Percentiles rank a stretch among this genome's conserved stretches.
These are phyloP conservation scores for Trichogramma evanescens DNA, from an alignment of 2,888 invertebrate genomes.

Conservation along the genomic window DNA sequence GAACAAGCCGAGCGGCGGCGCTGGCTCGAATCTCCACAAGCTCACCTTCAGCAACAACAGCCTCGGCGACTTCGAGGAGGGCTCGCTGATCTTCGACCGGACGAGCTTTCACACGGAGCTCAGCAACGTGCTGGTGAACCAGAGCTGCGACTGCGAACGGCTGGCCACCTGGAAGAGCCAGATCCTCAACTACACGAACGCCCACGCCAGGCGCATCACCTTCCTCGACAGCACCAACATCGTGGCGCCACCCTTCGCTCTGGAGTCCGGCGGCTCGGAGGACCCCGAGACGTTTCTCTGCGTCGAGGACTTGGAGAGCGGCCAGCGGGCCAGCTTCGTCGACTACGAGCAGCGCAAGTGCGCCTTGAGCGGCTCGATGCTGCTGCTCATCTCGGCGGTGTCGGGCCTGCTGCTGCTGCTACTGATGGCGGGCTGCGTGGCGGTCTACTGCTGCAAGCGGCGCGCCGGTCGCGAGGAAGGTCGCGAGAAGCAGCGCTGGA, in stretches of 20 bases:
- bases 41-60: conserved; percentile 61
- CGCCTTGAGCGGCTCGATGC: conserved; percentile 34
- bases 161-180: conserved; percentile 40
- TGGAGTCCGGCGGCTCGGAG: conserved; percentile 33
- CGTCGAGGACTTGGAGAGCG: conserved; percentile 24
- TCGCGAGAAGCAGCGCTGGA: conserved; percentile 39
- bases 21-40: conserved; percentile 47
- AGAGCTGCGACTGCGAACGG: conserved; percentile 56
- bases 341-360: conserved; percentile 38
- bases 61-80: conserved; percentile 52
- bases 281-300: conserved; percentile 39
- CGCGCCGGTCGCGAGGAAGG: conserved; percentile 43
- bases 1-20: conserved; percentile 42
- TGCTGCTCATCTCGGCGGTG: conserved; percentile 32
- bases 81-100: conserved; percentile 56
- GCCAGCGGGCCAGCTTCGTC: conserved; percentile 29
- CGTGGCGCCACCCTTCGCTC: conserved; percentile 22
- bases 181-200: conserved; percentile 40
- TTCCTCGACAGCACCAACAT: conserved; percentile 23
- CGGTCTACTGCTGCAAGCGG: conserved; percentile 40
- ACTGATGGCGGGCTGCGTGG: conserved; percentile 26
- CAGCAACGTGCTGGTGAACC: conserved; percentile 55
- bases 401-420: conserved; percentile 28
- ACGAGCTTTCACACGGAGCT: conserved; percentile 54
- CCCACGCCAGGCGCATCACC: conserved; percentile 31